Evolutionary conservation across 1,140 invertebrate genomes (phyloP).

Genomic region (Drosophila lowei): DNA sequence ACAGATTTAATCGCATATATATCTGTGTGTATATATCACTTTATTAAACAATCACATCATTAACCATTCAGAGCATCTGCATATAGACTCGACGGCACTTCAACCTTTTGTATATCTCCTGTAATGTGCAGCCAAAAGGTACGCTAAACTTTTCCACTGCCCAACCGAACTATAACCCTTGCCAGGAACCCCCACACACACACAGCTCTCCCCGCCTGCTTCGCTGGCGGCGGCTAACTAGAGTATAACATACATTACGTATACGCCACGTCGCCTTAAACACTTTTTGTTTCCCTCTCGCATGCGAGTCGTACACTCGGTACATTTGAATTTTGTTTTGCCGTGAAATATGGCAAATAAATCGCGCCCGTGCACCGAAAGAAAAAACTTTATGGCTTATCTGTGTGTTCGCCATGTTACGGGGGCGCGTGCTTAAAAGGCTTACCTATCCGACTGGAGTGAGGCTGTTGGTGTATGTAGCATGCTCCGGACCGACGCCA

Average conservation of each 20-base stretch:
- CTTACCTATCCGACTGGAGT: slow-evolving; percentile 48
- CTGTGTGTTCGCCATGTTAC: slow-evolving; percentile 53
- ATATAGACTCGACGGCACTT: neutral
- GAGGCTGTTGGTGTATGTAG: slow-evolving; percentile 17
- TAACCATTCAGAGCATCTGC: slow-evolving; percentile 25
- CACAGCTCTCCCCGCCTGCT: neutral
- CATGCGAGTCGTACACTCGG: slow-evolving; percentile 55
- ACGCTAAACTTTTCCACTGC: slow-evolving; percentile 55
- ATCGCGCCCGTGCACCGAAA: slow-evolving; percentile 64
- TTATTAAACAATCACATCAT: neutral
- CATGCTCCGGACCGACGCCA: slow-evolving; percentile 38
- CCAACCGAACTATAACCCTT: slow-evolving; percentile 7
- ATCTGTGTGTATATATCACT: too few species aligned
- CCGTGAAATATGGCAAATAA: slow-evolving; percentile 80
- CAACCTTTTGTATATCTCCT: slow-evolving; percentile 3
- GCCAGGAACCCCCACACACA: too few species aligned
- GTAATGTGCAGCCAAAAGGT: slow-evolving; percentile 65
- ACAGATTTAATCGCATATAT: neutral
- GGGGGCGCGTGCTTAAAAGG: slow-evolving; percentile 70
- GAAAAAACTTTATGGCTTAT: slow-evolving; percentile 75
- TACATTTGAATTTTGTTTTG: slow-evolving; percentile 77
- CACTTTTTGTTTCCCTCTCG: slow-evolving; percentile 69
- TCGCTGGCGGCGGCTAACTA: slow-evolving; percentile 35
- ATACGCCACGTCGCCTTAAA: slow-evolving; percentile 76
- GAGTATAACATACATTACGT: slow-evolving; percentile 70